phyloP scores from a whole-genome alignment of 1,140 invertebrate genomes.

The Musca vetustissima region DNA sequence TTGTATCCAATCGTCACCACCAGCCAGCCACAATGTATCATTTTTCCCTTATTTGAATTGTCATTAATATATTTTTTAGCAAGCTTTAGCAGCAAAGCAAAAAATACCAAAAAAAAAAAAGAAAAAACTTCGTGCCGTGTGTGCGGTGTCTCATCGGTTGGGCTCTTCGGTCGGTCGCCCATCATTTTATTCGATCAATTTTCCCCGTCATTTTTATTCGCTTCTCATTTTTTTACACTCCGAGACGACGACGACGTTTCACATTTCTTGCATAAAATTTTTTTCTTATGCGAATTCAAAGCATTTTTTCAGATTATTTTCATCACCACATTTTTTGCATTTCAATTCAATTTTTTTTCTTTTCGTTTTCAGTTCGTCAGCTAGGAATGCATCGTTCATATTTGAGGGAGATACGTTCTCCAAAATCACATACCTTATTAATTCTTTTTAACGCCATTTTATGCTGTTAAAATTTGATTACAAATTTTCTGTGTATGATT shows the following conservation, averaged over 20 bases:
- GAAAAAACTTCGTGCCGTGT: constrained; percentile 18
- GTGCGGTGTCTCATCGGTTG: constrained; percentile 25
- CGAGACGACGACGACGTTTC: constrained; percentile 12
- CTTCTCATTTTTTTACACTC: constrained; percentile 49
- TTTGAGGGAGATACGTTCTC: not conserved
- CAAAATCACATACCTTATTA: constrained; percentile 79
- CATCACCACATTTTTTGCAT: constrained; percentile 29
- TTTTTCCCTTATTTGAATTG: not conserved
- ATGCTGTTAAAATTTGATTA: constrained; percentile 55
- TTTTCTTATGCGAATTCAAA: constrained; percentile 27
- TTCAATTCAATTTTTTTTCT: constrained; percentile 16
- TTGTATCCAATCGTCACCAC: not conserved
- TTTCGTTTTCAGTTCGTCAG: not conserved
- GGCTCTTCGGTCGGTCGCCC: constrained; percentile 28
- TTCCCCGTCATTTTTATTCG: constrained; percentile 53
- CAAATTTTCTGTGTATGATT: constrained; percentile 37
- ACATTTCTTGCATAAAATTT: constrained; percentile 56
- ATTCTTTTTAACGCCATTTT: constrained; percentile 94
- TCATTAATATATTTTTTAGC: constrained; percentile 9
- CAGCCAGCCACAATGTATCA: not conserved
- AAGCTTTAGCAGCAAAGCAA: not conserved
- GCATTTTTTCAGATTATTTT: constrained; percentile 36
- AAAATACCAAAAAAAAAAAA: not conserved
- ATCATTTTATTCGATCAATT: constrained; percentile 32
- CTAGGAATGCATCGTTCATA: not conserved